Conservation (phyloP, 2,113 vertebrate species). For the Euleptes europaea region DNA sequence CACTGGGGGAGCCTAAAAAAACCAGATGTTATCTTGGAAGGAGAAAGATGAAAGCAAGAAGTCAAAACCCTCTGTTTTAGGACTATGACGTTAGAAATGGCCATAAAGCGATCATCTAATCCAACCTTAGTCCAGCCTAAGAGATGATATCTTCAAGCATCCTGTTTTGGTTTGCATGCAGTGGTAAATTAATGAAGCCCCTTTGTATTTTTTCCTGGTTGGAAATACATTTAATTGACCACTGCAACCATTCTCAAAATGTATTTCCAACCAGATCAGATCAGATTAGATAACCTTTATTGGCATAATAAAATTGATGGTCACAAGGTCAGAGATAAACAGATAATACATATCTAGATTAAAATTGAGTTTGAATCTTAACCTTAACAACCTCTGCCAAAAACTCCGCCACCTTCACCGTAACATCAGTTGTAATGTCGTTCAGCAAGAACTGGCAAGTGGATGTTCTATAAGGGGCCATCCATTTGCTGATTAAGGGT, state of each 20-base stretch:
- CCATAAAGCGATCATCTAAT: neutral
- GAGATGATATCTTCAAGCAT: neutral
- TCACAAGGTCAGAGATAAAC: too few species aligned
- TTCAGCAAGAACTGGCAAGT: too few species aligned
- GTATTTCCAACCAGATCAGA: too few species aligned
- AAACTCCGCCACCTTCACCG: too few species aligned
- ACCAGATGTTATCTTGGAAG: neutral
- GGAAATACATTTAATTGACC: conserved; percentile 44
- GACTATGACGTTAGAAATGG: neutral
- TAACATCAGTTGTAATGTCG: too few species aligned
- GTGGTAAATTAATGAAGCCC: neutral
- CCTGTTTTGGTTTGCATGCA: neutral
- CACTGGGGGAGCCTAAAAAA: neutral
- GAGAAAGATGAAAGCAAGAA: neutral
- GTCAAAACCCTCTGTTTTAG: neutral
- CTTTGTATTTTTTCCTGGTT: conserved; percentile 23
- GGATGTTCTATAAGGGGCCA: too few species aligned
- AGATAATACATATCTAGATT: too few species aligned
- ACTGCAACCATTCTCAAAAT: neutral
- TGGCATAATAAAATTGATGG: too few species aligned
- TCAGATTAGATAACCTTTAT: too few species aligned
- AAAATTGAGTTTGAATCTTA: too few species aligned
- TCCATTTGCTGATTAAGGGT: too few species aligned
- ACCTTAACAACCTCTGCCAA: too few species aligned
- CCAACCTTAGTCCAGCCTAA: neutral